A percentile compares a stretch with the other conserved stretches of the same genome.
phyloP scores from a whole-genome alignment of 2,113 vertebrate species.

The Theropithecus gelada region DNA sequence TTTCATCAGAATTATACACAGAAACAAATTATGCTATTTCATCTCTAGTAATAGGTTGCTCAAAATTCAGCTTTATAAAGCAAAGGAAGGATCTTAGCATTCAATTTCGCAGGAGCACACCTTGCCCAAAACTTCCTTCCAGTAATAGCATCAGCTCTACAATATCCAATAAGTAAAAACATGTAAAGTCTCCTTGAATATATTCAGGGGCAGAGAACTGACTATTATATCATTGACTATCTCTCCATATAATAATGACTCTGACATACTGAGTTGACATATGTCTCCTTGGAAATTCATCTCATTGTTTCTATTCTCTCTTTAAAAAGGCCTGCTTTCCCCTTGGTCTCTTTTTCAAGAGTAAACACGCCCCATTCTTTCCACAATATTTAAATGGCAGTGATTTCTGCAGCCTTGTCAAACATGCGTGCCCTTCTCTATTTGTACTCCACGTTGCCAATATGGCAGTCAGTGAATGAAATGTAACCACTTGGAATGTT shows the following conservation, averaged over 20 bases:
- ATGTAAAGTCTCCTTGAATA: neutral
- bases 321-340: neutral
- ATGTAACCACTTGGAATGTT: neutral
- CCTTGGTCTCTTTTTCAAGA: neutral
- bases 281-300: neutral
- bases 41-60: neutral
- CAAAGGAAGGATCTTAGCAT: neutral
- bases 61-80: neutral
- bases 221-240: neutral
- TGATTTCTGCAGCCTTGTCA: neutral
- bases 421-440: neutral
- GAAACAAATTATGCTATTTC: neutral
- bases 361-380: neutral
- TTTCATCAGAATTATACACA: neutral
- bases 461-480: neutral
- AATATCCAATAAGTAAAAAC: neutral
- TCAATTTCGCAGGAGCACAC: neutral
- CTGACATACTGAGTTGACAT: neutral
- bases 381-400: neutral
- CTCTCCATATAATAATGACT: neutral
- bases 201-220: neutral
- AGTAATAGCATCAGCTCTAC: neutral
- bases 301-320: neutral
- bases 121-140: neutral
- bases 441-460: neutral